Conservation (phyloP, 2,888 invertebrate genomes). For the Pedicia rivosa region DNA sequence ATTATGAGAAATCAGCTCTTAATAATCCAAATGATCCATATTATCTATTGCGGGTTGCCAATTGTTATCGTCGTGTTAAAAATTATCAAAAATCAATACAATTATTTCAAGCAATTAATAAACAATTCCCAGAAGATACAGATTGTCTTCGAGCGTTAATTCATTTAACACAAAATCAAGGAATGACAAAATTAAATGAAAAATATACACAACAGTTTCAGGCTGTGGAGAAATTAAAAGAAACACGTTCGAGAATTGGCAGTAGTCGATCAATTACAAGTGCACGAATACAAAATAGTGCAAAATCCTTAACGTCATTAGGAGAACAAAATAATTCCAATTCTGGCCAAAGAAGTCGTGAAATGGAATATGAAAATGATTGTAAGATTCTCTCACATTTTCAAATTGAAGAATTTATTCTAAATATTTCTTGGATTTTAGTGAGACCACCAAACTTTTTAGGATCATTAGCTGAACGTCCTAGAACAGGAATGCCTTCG, state of each 20-base stretch:
- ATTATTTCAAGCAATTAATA: slow-evolving; percentile 42
- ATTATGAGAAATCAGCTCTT: slow-evolving; percentile 64
- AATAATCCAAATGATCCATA: slow-evolving; percentile 66
- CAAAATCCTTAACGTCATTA: too few relatives aligned
- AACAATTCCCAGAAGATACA: slow-evolving; percentile 84
- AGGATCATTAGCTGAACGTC: slow-evolving; percentile 28
- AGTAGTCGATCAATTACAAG: slow-evolving; percentile 12
- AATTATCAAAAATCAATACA: slow-evolving; percentile 35
- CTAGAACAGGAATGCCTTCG: slow-evolving; percentile 23
- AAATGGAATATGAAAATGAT: too few relatives aligned
- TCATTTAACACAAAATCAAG: slow-evolving; percentile 40
- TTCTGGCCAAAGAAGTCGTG: too few relatives aligned
- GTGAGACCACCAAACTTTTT: too few relatives aligned
- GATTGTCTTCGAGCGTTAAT: slow-evolving; percentile 64
- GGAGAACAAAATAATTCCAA: too few relatives aligned
- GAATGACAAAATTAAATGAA: slow-evolving; percentile 67
- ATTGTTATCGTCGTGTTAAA: slow-evolving; percentile 67
- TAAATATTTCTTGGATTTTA: too few relatives aligned
- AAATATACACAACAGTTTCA: slow-evolving; percentile 73
- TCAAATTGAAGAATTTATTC: too few relatives aligned
- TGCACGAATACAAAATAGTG: too few relatives aligned
- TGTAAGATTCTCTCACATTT: too few relatives aligned
- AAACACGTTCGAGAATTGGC: slow-evolving; percentile 21
- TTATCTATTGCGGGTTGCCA: slow-evolving; percentile 74
- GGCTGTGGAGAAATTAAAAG: slow-evolving; percentile 35